These are phyloP conservation scores for Phoebastria nigripes DNA, from an alignment of 2,797 vertebrate species.

Conservation along the genomic window DNA sequence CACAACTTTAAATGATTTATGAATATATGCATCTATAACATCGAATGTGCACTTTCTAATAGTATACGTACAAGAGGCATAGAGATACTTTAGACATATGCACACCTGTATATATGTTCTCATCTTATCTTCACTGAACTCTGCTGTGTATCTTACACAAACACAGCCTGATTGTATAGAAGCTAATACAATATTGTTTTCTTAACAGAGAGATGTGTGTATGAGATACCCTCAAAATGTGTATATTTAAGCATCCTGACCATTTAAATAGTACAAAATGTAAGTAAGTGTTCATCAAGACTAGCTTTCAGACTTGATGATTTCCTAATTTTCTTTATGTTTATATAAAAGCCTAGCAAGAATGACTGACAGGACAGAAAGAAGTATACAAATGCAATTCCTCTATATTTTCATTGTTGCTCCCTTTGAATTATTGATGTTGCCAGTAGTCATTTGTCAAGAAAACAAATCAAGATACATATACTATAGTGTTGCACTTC, in stretches of 20 bases:
- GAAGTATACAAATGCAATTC: slow-evolving; percentile 66
- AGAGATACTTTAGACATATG: neutral
- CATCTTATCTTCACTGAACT: neutral
- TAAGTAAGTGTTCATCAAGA: slow-evolving; percentile 45
- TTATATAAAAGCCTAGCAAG: slow-evolving; percentile 58
- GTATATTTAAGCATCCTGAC: neutral
- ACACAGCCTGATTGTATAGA: slow-evolving; percentile 27
- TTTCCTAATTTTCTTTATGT: slow-evolving; percentile 61
- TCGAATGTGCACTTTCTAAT: neutral
- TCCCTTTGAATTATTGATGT: slow-evolving; percentile 78
- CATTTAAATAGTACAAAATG: slow-evolving; percentile 29
- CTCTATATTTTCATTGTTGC: slow-evolving; percentile 71
- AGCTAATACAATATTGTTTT: slow-evolving; percentile 36
- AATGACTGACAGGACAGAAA: slow-evolving; percentile 67
- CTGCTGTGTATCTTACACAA: neutral
- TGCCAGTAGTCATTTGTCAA: slow-evolving; percentile 73
- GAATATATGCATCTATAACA: slow-evolving; percentile 76
- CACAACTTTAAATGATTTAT: slow-evolving; percentile 80
- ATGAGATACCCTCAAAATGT: neutral
- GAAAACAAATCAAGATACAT: slow-evolving; percentile 70
- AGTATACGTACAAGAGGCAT: neutral
- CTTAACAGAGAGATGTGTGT: slow-evolving; percentile 22
- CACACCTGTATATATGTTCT: neutral
- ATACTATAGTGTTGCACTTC: slow-evolving; percentile 25
- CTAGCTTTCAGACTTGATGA: slow-evolving; percentile 13